Evolutionary conservation across 2,113 vertebrate species (phyloP).

Genomic region (Zosterops borbonicus): DNA sequence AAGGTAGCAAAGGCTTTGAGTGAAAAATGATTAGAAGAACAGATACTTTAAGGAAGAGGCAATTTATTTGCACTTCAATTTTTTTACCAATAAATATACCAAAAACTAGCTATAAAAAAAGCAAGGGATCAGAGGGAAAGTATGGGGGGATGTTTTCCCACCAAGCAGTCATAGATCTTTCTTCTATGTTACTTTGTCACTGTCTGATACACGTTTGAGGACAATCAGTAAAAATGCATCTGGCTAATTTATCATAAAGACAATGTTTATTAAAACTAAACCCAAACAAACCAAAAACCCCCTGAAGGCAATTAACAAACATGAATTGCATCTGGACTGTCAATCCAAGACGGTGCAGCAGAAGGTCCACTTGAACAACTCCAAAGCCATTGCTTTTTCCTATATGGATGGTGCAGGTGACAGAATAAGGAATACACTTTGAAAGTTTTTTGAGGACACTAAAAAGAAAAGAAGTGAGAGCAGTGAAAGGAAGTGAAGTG

Average conservation of each 20-base stretch:
- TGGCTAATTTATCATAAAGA: background rate
- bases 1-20: background rate
- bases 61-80: background rate
- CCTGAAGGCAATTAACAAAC: background rate
- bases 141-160: background rate
- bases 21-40: background rate
- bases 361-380: background rate
- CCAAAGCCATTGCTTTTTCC: background rate
- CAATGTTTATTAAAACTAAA: background rate
- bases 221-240: background rate
- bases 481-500: background rate
- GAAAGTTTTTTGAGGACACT: background rate
- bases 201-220: background rate
- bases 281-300: rapidly evolving
- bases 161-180: background rate
- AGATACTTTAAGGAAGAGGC: background rate
- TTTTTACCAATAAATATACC: background rate
- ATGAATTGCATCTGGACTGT: background rate
- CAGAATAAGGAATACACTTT: background rate
- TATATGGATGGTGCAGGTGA: background rate
- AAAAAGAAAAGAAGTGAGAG: background rate
- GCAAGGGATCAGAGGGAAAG: too few species aligned
- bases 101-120: background rate
- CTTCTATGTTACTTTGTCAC: background rate
- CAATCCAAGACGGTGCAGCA: background rate